Conservation (phyloP, 2,113 vertebrate genomes). For the Crotalus viridis region DNA sequence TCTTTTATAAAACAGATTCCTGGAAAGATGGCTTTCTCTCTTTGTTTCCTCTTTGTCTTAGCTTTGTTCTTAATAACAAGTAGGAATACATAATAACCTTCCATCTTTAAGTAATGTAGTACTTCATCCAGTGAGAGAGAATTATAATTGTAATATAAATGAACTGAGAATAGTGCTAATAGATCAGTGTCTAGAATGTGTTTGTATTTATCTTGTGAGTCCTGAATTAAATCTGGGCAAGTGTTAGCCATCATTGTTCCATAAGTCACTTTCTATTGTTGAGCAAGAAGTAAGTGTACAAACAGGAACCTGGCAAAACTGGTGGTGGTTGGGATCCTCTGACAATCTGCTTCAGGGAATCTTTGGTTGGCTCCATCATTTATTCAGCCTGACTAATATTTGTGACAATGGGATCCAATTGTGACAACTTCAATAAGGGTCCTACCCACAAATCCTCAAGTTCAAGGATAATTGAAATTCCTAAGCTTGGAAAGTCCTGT, state of each 20-base stretch:
- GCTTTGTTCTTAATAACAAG: background rate
- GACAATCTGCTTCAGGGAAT: background rate
- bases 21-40: background rate
- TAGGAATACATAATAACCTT: background rate
- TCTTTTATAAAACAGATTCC: background rate
- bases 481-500: background rate
- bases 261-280: background rate
- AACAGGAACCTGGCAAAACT: background rate
- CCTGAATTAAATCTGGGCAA: background rate
- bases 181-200: background rate
- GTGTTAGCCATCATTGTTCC: background rate
- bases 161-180: background rate
- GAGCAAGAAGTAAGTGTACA: background rate
- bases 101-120: background rate
- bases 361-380: background rate
- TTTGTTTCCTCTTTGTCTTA: background rate
- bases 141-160: background rate
- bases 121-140: background rate
- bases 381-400: background rate
- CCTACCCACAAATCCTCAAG: background rate
- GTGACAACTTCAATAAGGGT: background rate
- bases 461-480: background rate
- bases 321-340: background rate
- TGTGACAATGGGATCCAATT: background rate
- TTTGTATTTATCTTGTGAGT: background rate